A percentile compares a stretch with the other conserved stretches of the same genome.
These are phyloP conservation scores for Branchellion lobata DNA, from an alignment of 2,888 invertebrate species.

Conservation along the genomic window DNA sequence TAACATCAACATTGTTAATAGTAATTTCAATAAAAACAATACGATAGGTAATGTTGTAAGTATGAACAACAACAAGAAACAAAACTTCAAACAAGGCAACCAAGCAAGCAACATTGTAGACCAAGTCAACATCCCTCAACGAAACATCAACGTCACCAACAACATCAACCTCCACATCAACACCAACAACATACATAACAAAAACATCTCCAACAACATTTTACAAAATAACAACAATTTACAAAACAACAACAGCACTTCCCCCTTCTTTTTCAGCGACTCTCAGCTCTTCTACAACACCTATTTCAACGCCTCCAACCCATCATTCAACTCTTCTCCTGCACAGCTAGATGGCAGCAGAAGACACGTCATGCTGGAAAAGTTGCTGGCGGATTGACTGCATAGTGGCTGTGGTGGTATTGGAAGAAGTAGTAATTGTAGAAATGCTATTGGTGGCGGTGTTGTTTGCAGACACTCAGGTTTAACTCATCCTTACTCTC, in stretches of 20 bases:
- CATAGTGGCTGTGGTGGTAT: neutral
- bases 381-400: constrained; percentile 34
- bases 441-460: no score
- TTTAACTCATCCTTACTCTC: no score
- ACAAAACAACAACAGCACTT: no score
- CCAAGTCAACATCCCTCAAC: neutral
- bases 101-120: neutral
- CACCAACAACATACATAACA: neutral
- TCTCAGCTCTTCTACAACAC: neutral
- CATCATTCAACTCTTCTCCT: neutral
- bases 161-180: neutral
- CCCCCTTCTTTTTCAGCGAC: neutral
- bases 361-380: constrained; percentile 35
- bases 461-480: no score
- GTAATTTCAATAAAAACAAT: neutral
- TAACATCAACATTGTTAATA: neutral
- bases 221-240: neutral
- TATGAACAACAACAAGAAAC: neutral
- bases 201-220: neutral
- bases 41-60: neutral
- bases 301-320: neutral
- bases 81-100: neutral
- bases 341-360: neutral
- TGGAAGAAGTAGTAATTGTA: no score
- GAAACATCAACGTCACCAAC: neutral